Base-by-base conservation (phyloP, 37 sponge, comb jelly and placozoan genomes). In the Diacarnus erythraeanus region DNA sequence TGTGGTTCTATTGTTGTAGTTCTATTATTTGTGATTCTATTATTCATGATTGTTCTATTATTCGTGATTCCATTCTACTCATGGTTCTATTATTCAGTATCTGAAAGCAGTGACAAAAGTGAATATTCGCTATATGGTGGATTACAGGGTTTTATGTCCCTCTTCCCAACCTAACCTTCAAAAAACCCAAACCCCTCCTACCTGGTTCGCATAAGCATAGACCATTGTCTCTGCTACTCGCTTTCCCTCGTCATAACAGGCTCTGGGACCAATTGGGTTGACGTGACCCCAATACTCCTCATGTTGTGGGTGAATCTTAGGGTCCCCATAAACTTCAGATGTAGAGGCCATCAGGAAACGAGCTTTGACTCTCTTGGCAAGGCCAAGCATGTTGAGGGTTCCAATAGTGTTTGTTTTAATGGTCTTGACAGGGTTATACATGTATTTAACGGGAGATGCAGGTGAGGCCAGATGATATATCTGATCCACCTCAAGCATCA, bases 171-270 rank as follows among this genome's bases (percentile, higher is more conserved):
- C 64, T 26, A 5, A 67, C 31, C 36, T 21, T 3, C 38, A 37
- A 35, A 34, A 68, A 15, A 8, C 23, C 22, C 23, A 18, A 9
- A 23, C 23, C 5, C n/a, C 34, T 40, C 78, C 20, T 57, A 85
- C 92, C 75, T 94, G 93, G 5, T 88, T 89, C 12, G 82, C 80
- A 40, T 95, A 95, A 0, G 93, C 93, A 57, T 94, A 97, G 31
- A 85, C 88, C 90, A 97, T 88, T 9, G 97, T 97, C 84, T 97
- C 97, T 42, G 96, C 87, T 31, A 97, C 86, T 25, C 97, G 77
- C 83, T 97, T 97, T 22, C 96, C 93, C 75, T 97, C 97, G 69
- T 97, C 97, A 59, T 97, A 97, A 61, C 97, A 97, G 9, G 97
- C 97, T 60, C 97, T 43, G n/a, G 97, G 97, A 29, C 97, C 97